Evolutionary conservation across 1,140 invertebrate species (phyloP).

Genomic region (Phymorhynchus buccinoides): DNA sequence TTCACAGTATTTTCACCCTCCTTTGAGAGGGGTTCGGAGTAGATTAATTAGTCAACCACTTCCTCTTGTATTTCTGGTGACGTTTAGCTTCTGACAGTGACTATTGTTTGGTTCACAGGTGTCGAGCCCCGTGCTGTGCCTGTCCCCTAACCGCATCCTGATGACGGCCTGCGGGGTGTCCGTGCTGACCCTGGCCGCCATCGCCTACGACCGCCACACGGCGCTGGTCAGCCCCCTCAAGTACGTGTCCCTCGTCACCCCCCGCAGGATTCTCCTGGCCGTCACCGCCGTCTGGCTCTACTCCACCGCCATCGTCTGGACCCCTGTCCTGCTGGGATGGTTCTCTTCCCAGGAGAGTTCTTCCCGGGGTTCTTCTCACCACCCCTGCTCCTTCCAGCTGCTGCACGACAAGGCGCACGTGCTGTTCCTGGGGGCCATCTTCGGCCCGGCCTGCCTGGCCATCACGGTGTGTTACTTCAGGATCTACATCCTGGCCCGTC

Average conservation of each 20-base stretch:
- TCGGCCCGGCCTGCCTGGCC: conserved; percentile 68
- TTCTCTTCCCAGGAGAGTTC: conserved; percentile 65
- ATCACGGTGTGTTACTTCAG: conserved; percentile 80
- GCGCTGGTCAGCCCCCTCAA: conserved; percentile 80
- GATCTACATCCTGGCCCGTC: conserved; percentile 80
- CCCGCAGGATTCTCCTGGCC: conserved; percentile 78
- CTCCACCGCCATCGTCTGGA: conserved; percentile 76
- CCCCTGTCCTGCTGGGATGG: conserved; percentile 76
- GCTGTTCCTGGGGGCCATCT: conserved; percentile 58
- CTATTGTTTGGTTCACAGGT: not conserved
- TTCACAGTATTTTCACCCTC: too few species aligned
- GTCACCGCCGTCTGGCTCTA: conserved; percentile 79
- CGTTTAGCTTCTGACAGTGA: not conserved
- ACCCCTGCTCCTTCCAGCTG: conserved; percentile 71
- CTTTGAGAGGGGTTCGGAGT: too few species aligned
- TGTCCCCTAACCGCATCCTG: conserved; percentile 79
- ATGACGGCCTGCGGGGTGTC: conserved; percentile 80
- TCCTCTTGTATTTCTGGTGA: not conserved
- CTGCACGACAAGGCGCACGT: conserved; percentile 53
- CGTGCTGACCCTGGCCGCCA: conserved; percentile 79
- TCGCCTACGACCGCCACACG: conserved; percentile 80
- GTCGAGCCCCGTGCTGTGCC: conserved; percentile 71
- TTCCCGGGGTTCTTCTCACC: too few species aligned
- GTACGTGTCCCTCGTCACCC: conserved; percentile 78
- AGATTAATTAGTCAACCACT: too few species aligned